Evolutionary conservation across 2,113 vertebrate species (phyloP), one percentile per base, ranked within the genome.

Genomic region (Mobula hypostoma): DNA sequence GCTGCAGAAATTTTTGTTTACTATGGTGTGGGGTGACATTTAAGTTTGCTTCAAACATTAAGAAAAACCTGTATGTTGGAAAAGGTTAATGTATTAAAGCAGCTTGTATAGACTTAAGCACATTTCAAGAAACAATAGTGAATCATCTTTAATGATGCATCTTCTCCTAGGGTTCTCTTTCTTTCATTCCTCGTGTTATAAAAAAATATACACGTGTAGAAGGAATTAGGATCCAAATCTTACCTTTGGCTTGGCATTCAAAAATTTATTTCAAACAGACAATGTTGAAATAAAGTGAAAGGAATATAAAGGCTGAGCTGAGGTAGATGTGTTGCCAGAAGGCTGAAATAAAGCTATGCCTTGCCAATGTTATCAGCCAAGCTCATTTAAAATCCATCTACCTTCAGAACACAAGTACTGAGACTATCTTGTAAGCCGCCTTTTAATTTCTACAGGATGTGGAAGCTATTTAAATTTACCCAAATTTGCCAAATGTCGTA

Each of bases 371-470:
- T 36, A 74, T 93, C 70, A 56, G 70, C 70, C 36, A 93, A 93
- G 11, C 91, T 93, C 68, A 93, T 93, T 93, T 76, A 74, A 93
- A 93, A 29, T 74, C 90, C 70, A 74, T 48, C 91, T 93, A 70
- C 19, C 91, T 56, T 93, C 14, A 74, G 32, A 72, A 76, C 70
- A 68, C 24, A 48, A 93, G 91, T 72, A 56, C 36, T 76, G 19
- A 93, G 24, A 48, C 21, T 93, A 56, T 27, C 9, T 70, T 76
- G 91, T 70, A 76, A 14, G 24, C 40, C 27, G 36, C 40, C 2
- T 32, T 93, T 93, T 74, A 93, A 76, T 93, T 76, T 74, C 5
- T 74, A 48, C 9, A 27, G 68, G 70, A 2, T 27, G 29, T 27
- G 74, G 68, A 76, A 74, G 6, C 11, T 36, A 74, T 93, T 66